Base-by-base conservation (phyloP, 2,113 vertebrate genomes). In the Tyrannus savana region DNA sequence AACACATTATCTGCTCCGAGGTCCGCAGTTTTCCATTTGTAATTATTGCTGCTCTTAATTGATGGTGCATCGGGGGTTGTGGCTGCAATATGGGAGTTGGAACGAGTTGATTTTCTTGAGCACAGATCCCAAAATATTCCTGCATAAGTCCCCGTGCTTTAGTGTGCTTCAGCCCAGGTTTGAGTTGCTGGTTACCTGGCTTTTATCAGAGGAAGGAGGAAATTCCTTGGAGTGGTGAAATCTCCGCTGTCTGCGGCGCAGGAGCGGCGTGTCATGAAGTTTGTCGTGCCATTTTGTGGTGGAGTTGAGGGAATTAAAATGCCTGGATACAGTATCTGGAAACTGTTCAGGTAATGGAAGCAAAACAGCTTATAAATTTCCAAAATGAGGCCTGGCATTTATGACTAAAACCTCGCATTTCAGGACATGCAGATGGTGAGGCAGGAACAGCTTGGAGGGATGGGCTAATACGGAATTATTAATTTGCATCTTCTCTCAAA, bases 31-130 rank as follows among this genome's bases (percentile, higher is more conserved):
- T 87, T 97, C 97, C 96, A 80, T 97, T 97, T 92, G 97, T 96
- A 97, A 97, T 98, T 97, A 98, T 97, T 94, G 96, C 98, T 95
- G 95, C 96, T 97, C 97, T 95, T 98, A 98, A 98, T 95, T 98
- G 97, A 97, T 96, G 80, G 97, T 95, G 93, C 96, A 97, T 97
- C 97, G 95, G 96, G 95, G 97, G 94, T 97, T 97, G 97, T 25
- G 62, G 96, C 94, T 84, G 96, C 97, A 97, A 94, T 97, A 95
- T 95, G 96, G 98, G 96, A 96, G 94, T 44, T 94, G 97, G 93
- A 97, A 95, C 6, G 10, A 72, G 91, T 82, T 1, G 24, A 64
- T 94, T 94, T 92, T 33, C 85, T 87, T 60, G 74, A 95, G 62
- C 12, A 62, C 7, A 5, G 82, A 73, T 68, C 84, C 78, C 19